These are phyloP conservation scores for Bothrops jararaca DNA, from an alignment of 2,113 vertebrate genomes.

Conservation along the genomic window DNA sequence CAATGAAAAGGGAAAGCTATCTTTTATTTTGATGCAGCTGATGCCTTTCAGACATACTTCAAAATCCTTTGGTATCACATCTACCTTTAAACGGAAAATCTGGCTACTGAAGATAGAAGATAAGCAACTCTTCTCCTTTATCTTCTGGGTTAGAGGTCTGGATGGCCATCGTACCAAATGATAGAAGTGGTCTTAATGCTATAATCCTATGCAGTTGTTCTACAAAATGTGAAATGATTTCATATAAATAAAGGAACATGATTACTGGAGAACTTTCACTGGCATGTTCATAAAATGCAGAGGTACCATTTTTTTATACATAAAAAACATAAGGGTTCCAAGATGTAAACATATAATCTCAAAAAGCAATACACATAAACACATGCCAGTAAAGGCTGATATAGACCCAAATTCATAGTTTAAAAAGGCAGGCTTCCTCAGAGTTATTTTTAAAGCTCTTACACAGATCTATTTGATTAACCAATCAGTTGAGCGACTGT, in stretches of 20 bases:
- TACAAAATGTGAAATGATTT: background rate
- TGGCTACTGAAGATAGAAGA: background rate
- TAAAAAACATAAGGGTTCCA: background rate
- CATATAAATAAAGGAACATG: background rate
- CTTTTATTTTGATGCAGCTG: conserved; percentile 23
- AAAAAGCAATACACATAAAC: background rate
- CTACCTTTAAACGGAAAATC: conserved; percentile 17
- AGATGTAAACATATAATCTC: background rate
- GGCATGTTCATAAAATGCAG: background rate
- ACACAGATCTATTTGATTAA: background rate
- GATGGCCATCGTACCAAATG: background rate
- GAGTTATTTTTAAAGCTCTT: background rate
- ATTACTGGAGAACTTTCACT: background rate
- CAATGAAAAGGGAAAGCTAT: conserved; percentile 10
- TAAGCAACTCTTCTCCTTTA: conserved; percentile 5
- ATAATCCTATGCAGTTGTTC: background rate
- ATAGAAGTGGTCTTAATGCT: background rate
- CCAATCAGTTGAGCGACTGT: background rate
- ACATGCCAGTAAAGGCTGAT: background rate
- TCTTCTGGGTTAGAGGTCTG: conserved; percentile 12
- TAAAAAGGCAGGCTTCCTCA: background rate
- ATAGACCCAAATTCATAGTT: background rate
- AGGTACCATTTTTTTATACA: background rate
- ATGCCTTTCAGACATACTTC: conserved; percentile 41
- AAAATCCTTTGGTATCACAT: background rate